Evolutionary conservation across 2,797 vertebrate species (phyloP).

Genomic region (Tragelaphus oryx): DNA sequence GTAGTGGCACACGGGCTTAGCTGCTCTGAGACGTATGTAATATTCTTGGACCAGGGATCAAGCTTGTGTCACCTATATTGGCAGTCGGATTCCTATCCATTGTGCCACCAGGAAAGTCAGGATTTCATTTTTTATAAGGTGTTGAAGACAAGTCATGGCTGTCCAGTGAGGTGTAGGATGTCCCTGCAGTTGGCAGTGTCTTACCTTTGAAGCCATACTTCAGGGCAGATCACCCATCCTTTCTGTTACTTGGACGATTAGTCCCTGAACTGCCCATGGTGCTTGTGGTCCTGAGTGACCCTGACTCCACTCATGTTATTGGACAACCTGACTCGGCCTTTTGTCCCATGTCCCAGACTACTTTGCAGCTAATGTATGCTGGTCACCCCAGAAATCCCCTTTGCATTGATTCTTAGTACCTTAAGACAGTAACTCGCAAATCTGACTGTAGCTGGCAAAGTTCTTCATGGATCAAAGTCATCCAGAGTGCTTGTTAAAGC

Average conservation of each 20-base stretch:
- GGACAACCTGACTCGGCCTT: neutral
- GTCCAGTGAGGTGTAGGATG: neutral
- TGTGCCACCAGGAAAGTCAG: neutral
- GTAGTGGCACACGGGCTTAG: neutral
- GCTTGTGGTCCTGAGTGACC: neutral
- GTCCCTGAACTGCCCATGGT: neutral
- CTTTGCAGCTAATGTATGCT: neutral
- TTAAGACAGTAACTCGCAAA: neutral
- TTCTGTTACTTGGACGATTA: neutral
- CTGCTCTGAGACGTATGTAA: neutral
- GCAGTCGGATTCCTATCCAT: neutral
- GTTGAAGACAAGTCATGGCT: neutral
- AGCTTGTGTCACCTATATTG: neutral
- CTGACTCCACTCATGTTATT: neutral
- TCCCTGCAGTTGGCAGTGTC: neutral
- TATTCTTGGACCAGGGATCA: neutral
- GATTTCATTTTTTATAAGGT: neutral
- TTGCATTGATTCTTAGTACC: neutral
- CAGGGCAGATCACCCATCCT: neutral
- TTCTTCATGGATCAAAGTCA: neutral
- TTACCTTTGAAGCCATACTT: neutral
- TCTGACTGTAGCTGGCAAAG: neutral
- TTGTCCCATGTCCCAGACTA: neutral
- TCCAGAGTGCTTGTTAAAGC: neutral
- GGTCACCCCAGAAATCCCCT: neutral